phyloP scores from a whole-genome alignment of 2,113 vertebrate species.

The Megaceryle torquata region DNA sequence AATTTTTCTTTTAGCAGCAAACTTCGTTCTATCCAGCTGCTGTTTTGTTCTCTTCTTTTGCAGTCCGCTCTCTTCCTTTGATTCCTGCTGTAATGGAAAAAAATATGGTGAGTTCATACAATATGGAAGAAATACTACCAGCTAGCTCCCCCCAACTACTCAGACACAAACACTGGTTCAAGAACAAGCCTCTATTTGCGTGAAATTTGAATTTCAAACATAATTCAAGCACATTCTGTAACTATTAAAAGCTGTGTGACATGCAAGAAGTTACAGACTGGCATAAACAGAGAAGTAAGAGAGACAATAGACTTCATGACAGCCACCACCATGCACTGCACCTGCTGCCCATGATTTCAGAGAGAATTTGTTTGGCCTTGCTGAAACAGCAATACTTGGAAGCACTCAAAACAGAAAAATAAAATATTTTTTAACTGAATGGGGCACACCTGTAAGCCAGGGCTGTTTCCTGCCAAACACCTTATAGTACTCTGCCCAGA shows the following conservation, averaged over 20 bases:
- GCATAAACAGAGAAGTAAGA: conserved; percentile 55
- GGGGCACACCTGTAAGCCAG: not conserved
- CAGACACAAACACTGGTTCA: conserved; percentile 23
- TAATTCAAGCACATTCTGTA: conserved; percentile 57
- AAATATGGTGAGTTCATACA: conserved; percentile 47
- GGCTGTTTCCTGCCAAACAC: not conserved
- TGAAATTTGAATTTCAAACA: conserved; percentile 66
- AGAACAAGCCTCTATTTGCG: conserved; percentile 34
- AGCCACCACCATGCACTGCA: conserved; percentile 50
- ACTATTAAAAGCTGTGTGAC: conserved; percentile 68
- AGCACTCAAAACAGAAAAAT: not conserved
- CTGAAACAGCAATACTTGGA: not conserved
- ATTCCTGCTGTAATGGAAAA: conserved; percentile 70
- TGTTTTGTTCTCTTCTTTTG: conserved; percentile 73
- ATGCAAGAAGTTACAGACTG: conserved; percentile 62
- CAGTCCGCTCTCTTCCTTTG: conserved; percentile 71
- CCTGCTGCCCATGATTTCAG: conserved; percentile 50
- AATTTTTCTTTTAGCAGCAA: conserved; percentile 76
- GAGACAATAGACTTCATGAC: conserved; percentile 64
- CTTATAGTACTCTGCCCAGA: not conserved
- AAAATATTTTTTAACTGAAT: not conserved
- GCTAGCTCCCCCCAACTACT: not conserved
- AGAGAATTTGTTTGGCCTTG: conserved; percentile 41
- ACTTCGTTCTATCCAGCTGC: conserved; percentile 69
- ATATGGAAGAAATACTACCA: conserved; percentile 6